Base-by-base conservation (phyloP, 2,888 invertebrate species). In the Drosophila histrio region DNA sequence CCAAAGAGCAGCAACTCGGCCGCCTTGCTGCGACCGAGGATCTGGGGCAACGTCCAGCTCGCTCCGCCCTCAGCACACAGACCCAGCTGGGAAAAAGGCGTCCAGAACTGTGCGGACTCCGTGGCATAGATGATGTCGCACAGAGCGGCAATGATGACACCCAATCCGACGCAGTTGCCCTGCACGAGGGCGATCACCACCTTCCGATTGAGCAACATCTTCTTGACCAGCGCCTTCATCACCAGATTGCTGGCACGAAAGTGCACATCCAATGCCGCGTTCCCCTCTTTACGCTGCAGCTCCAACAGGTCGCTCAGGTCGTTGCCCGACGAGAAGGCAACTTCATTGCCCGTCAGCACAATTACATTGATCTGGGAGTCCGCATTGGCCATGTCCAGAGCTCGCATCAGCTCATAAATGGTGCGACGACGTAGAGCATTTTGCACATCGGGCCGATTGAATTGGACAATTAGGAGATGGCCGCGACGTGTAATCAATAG, bases 121-220 rank as follows among this genome's bases (percentile, higher is more conserved):
- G 95, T 94, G 46, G 97, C 96, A 92, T 96, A 97, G 7, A 98
- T 95, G 58, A 96, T 93, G 93, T 99, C 99, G 93, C 95, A 98
- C 1, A 98, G 93, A 0, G 95, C 95, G 47, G 97, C 92, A 7
- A 96, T 94, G 0, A 98, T 98, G 9, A 90, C 87, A 9, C 91
- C 91, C 77, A 99, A 95, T 13, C 99, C 99, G 69, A 98, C 94
- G 19, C 98, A 97, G 47, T 97, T 97, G 6, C 99, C 99, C 93
- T 99, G 98, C 0, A 99, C 95, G 49, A 98, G 92, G 17, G 96
- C 97, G 70, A 99, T 93, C 54, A 99, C 89, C 32, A 98, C 92
- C 91, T 99, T 99, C 0, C 97, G 96, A 90, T 96, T 97, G 74
- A 94, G 94, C 71, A 98, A 96, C 82, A 97, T 95, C 0, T 96